Base-by-base conservation (phyloP, 2,888 invertebrate genomes). In the Platycheirus rosarum region DNA sequence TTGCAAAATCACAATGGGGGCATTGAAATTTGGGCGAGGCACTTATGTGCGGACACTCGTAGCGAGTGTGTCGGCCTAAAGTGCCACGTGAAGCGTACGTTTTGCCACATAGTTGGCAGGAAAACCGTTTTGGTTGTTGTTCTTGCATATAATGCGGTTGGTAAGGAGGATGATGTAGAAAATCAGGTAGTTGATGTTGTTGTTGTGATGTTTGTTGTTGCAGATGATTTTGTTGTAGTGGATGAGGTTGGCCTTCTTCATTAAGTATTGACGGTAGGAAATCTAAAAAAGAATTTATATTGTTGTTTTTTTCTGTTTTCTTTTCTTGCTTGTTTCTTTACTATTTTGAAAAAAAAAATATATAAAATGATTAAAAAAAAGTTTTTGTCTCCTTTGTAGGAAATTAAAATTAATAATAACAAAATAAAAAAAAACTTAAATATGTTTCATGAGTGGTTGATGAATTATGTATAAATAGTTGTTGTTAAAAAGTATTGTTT, bases 41-140 rank as follows among this genome's bases (percentile, higher is more conserved):
- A 93, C 93, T 89, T 94, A 94, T 91, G 94, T 93, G 87, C 93
- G 93, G 88, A 87, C 94, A 94, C 88, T 94, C 94, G 87, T 93
- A 93, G 86, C 93, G 93, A 84, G 93, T 91, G 86, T 95, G 95
- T 55, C 94, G 92, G 86, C 92, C 88, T 80, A 93, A 91, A 86
- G 93, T 93, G 85, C 92, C 91, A 85, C 91, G 91, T 84, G 86
- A 85, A 66, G 86, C 82, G 74, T 88, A 88, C 4, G 86, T 84
- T 85, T 85, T 86, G 40, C 86, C 85, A 76, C 88, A 88, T 53
- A 66, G 85, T 55, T 55, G 51, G 71, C 88, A 88, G 49, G 75
- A 65, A 84, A 85, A 86, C 37, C 85, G 86, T 46, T 60, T 65
- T 57, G 84, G 55, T 26, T 70, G 74, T 14, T 66, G 63, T 14